These are phyloP conservation scores for Phortica okadai DNA, from an alignment of 2,888 invertebrate species.

Conservation along the genomic window DNA sequence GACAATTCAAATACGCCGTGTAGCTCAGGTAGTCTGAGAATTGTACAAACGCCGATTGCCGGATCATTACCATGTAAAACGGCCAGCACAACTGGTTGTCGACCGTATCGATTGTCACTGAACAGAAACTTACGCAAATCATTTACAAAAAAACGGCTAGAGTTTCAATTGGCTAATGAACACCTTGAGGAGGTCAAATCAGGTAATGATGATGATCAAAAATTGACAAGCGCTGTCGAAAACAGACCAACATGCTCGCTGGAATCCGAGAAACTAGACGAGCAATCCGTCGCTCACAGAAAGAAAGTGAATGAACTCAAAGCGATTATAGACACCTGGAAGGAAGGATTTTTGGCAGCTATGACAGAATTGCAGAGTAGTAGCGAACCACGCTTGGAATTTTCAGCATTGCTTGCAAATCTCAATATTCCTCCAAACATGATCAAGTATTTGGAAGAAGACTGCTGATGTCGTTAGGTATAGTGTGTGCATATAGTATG, in stretches of 20 bases:
- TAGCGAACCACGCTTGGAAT: constrained; percentile 48
- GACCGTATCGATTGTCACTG: constrained; percentile 58
- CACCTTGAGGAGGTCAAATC: background rate
- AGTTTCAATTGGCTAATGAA: constrained; percentile 54
- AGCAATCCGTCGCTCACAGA: constrained; percentile 37
- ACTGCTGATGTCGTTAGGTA: constrained; percentile 44
- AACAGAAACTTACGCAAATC: constrained; percentile 52
- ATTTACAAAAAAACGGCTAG: constrained; percentile 59
- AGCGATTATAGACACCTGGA: constrained; percentile 62
- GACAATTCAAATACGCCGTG: background rate
- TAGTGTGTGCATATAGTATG: constrained; percentile 33
- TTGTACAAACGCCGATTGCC: constrained; percentile 29
- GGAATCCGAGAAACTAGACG: constrained; percentile 52
- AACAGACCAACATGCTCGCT: constrained; percentile 25
- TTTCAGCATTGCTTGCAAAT: constrained; percentile 50
- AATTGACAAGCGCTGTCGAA: background rate
- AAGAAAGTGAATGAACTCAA: constrained; percentile 52
- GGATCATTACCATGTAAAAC: constrained; percentile 34
- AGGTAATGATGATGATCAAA: background rate
- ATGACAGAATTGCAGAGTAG: constrained; percentile 62
- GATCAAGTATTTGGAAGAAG: constrained; percentile 61
- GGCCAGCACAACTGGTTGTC: constrained; percentile 53
- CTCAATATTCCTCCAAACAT: constrained; percentile 65
- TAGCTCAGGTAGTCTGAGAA: background rate
- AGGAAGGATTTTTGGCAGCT: constrained; percentile 59